phyloP scores from a whole-genome alignment of 2,888 invertebrate genomes.

The Epirrhoe tristata region DNA sequence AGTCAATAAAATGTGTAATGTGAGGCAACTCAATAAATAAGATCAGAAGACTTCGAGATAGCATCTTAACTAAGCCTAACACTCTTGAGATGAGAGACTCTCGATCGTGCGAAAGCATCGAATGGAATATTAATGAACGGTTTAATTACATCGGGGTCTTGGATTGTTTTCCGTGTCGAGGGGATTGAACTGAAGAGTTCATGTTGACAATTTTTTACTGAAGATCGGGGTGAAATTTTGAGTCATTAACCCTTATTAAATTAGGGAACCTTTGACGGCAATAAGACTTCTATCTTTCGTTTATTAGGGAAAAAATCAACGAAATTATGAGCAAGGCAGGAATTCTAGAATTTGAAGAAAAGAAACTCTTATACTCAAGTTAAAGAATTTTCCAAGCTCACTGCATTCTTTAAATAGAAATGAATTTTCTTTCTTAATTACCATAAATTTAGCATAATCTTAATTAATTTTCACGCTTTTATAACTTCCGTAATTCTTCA shows the following conservation, averaged over 20 bases:
- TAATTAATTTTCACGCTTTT: slow-evolving; percentile 40
- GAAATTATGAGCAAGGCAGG: background rate
- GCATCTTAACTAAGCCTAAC: slow-evolving; percentile 10
- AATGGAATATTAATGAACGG: slow-evolving; percentile 34
- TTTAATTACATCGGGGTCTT: slow-evolving; percentile 23
- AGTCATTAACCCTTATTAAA: background rate
- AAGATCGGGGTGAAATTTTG: background rate
- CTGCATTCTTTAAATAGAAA: slow-evolving; percentile 25
- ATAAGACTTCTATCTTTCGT: background rate
- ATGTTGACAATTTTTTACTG: slow-evolving; percentile 11
- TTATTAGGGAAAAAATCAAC: background rate
- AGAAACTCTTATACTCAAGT: background rate
- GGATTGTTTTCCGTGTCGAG: slow-evolving; percentile 16
- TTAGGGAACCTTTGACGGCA: background rate
- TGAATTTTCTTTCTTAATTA: slow-evolving; percentile 26
- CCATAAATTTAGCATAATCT: slow-evolving; percentile 41
- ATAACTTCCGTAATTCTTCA: slow-evolving; percentile 30
- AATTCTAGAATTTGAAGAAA: background rate
- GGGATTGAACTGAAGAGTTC: slow-evolving; percentile 18
- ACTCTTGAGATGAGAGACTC: slow-evolving; percentile 25
- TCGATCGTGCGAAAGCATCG: slow-evolving; percentile 31
- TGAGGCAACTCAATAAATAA: too few species aligned
- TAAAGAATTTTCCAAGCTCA: background rate
- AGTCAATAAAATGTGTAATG: too few species aligned
- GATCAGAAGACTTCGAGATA: background rate